Evolutionary conservation across 2,888 invertebrate species (phyloP), one percentile per base, ranked within the genome.

Genomic region (Drosophila sordidapex): DNA sequence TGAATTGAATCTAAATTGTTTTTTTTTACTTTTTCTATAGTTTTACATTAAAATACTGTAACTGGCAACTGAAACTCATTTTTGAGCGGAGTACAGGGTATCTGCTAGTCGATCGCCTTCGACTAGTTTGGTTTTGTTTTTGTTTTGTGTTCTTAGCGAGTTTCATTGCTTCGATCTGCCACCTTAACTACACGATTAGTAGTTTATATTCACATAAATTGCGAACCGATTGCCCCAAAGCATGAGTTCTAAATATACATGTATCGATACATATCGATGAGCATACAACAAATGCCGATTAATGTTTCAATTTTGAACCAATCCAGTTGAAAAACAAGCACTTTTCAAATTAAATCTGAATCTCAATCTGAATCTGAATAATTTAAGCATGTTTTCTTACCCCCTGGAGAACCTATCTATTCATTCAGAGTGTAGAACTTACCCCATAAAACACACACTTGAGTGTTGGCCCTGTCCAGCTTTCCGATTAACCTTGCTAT

Each of bases 21-120:
- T 21, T 21, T 46, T 46, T 21, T 21, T 21, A 7, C 1, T 13
- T 21, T 21, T 21, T 46, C 13, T 15, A 7, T 21, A 46, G 13
- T 21, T 46, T 7, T 46, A 46, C 7, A 21, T 7, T 13, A 13
- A 21, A 46, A 21, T 13, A 43, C n/a, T 5, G 10, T 15, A 5
- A 25, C 15, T 15, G 35, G 15, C 4, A 25, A 21, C 0, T 8
- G 21, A n/a, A 21, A n/a, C 8, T 21, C 2, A 5, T 53, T 7
- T 21, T 31, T 2, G 1, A 27, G 11, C 4, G 18, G 61, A 38
- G 49, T 40, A 40, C 63, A 63, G 64, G 64, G 66, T 63, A 46
- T 13, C 10, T 13, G 15, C 6, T 21, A 13, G 40, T 53, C 64
- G 43, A 43, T 11, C 18, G 29, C 10, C 21, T 15, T 46, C 64